Evolutionary conservation across 2,797 vertebrate genomes (phyloP).

Genomic region (Scarus forsteni): DNA sequence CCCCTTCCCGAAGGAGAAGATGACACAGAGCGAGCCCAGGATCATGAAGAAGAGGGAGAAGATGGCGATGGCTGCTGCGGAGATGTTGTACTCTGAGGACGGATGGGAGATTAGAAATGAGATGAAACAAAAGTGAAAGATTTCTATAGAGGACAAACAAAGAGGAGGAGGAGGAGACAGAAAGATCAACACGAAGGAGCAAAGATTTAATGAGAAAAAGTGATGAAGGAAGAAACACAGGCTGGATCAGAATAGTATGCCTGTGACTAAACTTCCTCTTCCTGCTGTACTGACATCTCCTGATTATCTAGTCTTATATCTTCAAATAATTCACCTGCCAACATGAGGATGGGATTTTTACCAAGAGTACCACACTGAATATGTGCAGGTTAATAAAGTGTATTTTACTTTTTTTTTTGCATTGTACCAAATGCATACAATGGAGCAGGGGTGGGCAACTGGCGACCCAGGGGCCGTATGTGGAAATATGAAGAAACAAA

Average conservation of each 20-base stretch:
- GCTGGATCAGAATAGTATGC: conserved; percentile 35
- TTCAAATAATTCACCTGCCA: no score
- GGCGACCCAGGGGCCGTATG: no score
- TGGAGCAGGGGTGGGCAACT: no score
- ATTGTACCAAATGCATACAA: no score
- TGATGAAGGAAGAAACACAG: not conserved
- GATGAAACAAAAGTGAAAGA: not conserved
- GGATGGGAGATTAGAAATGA: not conserved
- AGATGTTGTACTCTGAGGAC: conserved; percentile 93
- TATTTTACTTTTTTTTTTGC: no score
- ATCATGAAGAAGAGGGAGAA: conserved; percentile 92
- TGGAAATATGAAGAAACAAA: no score
- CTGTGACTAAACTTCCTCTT: no score
- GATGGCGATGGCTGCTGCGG: conserved; percentile 94
- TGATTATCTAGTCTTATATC: no score
- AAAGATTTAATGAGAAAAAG: not conserved
- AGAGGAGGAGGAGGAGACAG: not conserved
- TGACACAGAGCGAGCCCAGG: conserved; percentile 88
- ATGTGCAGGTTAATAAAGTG: no score
- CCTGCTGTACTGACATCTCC: no score
- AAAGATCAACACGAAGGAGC: not conserved
- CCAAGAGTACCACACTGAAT: no score
- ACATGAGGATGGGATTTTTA: no score
- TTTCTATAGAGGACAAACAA: not conserved
- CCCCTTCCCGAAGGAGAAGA: conserved; percentile 90